Conservation (phyloP, 2,797 vertebrate genomes). For the Peromyscus melanophrys region DNA sequence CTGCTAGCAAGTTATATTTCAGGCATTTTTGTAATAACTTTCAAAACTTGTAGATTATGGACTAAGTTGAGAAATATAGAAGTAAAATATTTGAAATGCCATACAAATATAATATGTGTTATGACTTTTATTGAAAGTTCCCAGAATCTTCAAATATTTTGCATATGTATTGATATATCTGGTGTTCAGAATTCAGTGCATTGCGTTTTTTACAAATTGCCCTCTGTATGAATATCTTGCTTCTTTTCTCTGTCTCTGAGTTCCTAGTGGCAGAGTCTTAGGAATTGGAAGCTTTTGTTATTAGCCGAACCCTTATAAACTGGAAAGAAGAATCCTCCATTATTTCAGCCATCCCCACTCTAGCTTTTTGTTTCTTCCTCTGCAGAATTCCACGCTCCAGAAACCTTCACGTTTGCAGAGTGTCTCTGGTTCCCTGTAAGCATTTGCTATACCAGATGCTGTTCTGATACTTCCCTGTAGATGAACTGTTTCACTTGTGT, state of each 20-base stretch:
- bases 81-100: not conserved
- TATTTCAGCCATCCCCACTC: not conserved
- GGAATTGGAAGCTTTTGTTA: not conserved
- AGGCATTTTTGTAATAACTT: not conserved
- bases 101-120: not conserved
- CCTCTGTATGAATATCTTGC: not conserved
- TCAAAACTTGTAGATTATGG: conserved; percentile 6
- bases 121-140: not conserved
- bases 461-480: not conserved
- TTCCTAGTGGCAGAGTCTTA: not conserved
- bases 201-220: not conserved
- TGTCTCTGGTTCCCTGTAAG: conserved; percentile 28
- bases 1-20: not conserved
- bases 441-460: not conserved
- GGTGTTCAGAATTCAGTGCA: not conserved
- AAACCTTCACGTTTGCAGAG: not conserved
- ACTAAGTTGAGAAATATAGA: not conserved
- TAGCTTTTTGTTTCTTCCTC: not conserved
- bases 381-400: not conserved
- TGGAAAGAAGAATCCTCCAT: no score
- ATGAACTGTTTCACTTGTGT: not conserved
- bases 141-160: not conserved
- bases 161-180: not conserved
- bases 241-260: not conserved
- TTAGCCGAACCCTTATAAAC: not conserved